Evolutionary conservation across 2,113 vertebrate genomes (phyloP).

Genomic region (Thunnus thynnus): DNA sequence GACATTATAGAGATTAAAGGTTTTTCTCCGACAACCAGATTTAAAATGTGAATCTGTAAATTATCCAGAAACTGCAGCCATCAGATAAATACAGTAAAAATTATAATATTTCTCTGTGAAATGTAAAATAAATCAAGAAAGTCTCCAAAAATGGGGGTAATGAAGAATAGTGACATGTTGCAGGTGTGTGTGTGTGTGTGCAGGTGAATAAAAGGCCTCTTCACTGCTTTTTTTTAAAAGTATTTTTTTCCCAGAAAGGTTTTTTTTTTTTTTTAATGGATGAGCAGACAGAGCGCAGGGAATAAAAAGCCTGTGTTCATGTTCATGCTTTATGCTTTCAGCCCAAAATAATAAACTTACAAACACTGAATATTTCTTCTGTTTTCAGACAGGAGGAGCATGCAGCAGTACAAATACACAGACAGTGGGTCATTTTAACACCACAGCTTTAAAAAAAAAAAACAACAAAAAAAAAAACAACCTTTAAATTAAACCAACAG

Average conservation of each 20-base stretch:
- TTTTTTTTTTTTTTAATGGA: slow-evolving; percentile 29
- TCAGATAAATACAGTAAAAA: too few species aligned
- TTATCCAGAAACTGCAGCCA: too few species aligned
- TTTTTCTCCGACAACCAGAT: too few species aligned
- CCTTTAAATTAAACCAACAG: slow-evolving; percentile 86
- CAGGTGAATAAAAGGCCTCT: slow-evolving; percentile 1
- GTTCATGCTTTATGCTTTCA: slow-evolving; percentile 54
- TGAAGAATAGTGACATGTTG: too few species aligned
- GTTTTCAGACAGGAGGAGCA: slow-evolving; percentile 54
- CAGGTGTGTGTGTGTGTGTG: slow-evolving; percentile 2
- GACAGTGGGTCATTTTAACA: slow-evolving; percentile 18
- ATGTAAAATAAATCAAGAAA: too few species aligned
- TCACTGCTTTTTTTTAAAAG: not conserved
- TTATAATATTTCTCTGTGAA: too few species aligned
- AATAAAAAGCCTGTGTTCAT: slow-evolving; percentile 8
- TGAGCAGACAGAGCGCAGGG: slow-evolving; percentile 40
- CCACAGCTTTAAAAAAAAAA: not conserved
- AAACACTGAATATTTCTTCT: slow-evolving; percentile 33
- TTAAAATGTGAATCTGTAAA: too few species aligned
- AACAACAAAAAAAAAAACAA: not conserved
- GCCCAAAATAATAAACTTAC: slow-evolving; percentile 13
- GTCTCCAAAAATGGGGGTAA: too few species aligned
- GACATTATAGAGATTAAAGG: too few species aligned
- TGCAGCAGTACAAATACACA: slow-evolving; percentile 62
- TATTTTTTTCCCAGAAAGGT: slow-evolving; percentile 17